Evolutionary conservation across 2,113 vertebrate genomes (phyloP).

Genomic region (Pristiophorus japonicus): DNA sequence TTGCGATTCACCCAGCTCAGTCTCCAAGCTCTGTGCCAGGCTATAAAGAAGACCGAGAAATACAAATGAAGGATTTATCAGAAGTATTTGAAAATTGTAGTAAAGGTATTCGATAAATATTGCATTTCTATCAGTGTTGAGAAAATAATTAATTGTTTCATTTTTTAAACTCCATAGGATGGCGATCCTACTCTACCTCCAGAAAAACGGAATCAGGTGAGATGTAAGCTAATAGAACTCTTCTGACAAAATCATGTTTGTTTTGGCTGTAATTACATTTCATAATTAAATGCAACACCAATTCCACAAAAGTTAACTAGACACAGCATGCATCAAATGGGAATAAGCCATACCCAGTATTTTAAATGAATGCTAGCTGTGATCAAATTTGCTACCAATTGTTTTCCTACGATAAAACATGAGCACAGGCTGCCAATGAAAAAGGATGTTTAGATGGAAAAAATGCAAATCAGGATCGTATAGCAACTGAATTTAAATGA

Average conservation of each 20-base stretch:
- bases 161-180: constrained; percentile 64
- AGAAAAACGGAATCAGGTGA: constrained; percentile 93
- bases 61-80: not conserved
- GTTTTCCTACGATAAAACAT: constrained; percentile 19
- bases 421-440: not conserved
- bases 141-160: constrained; percentile 35
- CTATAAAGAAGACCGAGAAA: not conserved
- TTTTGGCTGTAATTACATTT: not conserved
- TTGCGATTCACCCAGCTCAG: too few relatives aligned
- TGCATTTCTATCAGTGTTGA: not conserved
- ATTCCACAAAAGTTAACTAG: constrained; percentile 18
- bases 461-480: not conserved
- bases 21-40: too few relatives aligned
- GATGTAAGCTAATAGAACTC: constrained; percentile 36
- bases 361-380: constrained; percentile 30
- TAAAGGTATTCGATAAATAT: not conserved
- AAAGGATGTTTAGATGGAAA: not conserved
- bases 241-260: not conserved
- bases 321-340: constrained; percentile 13
- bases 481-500: not conserved
- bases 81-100: not conserved
- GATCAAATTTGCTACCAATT: constrained; percentile 23
- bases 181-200: constrained; percentile 88
- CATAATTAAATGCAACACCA: constrained; percentile 11
- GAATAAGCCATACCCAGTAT: constrained; percentile 10